Evolutionary conservation across 2,888 invertebrate genomes (phyloP).

Genomic region (Pharmacophagus antenor): DNA sequence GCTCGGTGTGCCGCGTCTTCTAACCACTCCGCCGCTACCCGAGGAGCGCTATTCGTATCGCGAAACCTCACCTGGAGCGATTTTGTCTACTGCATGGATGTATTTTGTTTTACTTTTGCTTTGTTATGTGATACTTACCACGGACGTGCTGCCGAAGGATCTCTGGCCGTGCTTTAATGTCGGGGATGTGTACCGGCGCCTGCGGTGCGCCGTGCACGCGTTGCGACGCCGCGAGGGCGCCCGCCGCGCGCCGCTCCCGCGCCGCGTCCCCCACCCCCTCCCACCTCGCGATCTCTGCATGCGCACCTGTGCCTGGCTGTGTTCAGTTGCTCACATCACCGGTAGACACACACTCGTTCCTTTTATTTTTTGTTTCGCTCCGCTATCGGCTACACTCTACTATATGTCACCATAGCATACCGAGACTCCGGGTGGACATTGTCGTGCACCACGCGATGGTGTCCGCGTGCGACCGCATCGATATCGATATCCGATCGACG

Average conservation of each 20-base stretch:
- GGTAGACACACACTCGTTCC: conserved; percentile 75
- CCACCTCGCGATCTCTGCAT: conserved; percentile 76
- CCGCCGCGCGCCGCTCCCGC: conserved; percentile 47
- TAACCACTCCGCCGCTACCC: conserved; percentile 54
- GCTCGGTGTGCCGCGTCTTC: conserved; percentile 51
- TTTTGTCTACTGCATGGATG: conserved; percentile 66
- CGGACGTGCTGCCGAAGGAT: conserved; percentile 67
- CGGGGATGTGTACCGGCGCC: conserved; percentile 56
- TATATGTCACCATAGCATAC: conserved; percentile 71
- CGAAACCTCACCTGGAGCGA: conserved; percentile 62
- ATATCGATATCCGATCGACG: conserved; percentile 71
- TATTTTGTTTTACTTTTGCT: conserved; percentile 79
- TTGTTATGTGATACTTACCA: conserved; percentile 74
- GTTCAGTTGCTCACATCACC: conserved; percentile 81
- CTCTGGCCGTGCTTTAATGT: conserved; percentile 55
- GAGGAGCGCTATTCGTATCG: conserved; percentile 56
- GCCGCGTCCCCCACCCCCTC: conserved; percentile 68
- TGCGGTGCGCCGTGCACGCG: conserved; percentile 48
- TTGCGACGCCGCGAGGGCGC: conserved; percentile 44
- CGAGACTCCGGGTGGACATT: conserved; percentile 75
- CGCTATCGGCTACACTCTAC: conserved; percentile 75
- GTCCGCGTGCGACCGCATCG: conserved; percentile 59
- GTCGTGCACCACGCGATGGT: conserved; percentile 79
- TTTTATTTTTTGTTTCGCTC: conserved; percentile 73
- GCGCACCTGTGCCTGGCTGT: conserved; percentile 80